phyloP scores from a whole-genome alignment of 2,113 vertebrate species.

The Psephotus haematonotus region DNA sequence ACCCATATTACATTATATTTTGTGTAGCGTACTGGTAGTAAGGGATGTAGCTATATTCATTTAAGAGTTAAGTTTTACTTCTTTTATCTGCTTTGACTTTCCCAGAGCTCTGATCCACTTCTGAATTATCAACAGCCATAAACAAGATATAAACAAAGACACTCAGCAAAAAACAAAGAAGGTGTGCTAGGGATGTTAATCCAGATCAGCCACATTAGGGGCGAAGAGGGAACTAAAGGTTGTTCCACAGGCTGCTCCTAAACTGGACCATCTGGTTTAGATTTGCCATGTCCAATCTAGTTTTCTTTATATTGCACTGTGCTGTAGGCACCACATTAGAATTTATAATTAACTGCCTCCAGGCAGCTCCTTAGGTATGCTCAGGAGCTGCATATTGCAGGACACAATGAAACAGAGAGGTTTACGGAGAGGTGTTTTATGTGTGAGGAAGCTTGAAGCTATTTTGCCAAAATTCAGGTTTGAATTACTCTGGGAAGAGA shows the following conservation, averaged over 20 bases:
- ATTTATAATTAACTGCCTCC: constrained; percentile 22
- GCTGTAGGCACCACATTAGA: neutral
- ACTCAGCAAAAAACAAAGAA: neutral
- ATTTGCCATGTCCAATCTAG: neutral
- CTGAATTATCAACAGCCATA: neutral
- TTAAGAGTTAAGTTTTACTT: neutral
- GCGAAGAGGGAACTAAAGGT: neutral
- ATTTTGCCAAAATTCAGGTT: constrained; percentile 18
- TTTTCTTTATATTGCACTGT: neutral
- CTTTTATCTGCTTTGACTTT: neutral
- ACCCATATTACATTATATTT: neutral
- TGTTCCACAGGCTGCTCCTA: neutral
- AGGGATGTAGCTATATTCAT: neutral
- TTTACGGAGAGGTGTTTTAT: neutral
- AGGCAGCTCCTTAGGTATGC: neutral
- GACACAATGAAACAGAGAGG: neutral
- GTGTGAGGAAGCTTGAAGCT: neutral
- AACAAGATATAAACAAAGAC: neutral
- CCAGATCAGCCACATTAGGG: neutral
- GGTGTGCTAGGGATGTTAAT: neutral
- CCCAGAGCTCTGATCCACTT: neutral
- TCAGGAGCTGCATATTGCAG: neutral
- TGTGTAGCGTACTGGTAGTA: neutral
- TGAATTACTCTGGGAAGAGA: neutral
- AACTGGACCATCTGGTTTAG: neutral